Evolutionary conservation across 2,113 vertebrate genomes (phyloP), one percentile per base, ranked within the genome.

Genomic region (Cnemophilus loriae): DNA sequence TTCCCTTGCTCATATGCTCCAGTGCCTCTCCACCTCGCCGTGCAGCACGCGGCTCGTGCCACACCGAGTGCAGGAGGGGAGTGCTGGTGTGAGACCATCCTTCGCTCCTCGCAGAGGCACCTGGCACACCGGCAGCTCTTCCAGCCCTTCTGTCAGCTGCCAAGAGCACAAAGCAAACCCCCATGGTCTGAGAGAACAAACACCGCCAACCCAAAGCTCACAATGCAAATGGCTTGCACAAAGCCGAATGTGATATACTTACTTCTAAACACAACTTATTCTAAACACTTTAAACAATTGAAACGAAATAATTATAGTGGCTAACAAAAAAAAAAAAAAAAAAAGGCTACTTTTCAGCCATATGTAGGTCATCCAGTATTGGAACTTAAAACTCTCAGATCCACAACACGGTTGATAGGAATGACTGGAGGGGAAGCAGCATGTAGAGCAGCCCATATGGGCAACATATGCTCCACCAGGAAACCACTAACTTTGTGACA

Each of bases 401-500:
- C 20, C 71, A 90, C 75, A 95, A 75, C 44, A 84, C 71, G 87
- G 92, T 95, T 44, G 69, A 95, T 63, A 63, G 32, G 52, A 92
- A 82, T 87, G 89, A 90, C 91, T 95, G 42, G 80, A 97, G 69
- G 89, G 94, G 96, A 97, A 96, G 94, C 73, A 87, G 84, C 95
- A 96, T 68, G 93, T 78, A 97, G 95, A 93, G 96, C 75, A 94
- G 93, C 47, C 95, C 95, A 96, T 96, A 94, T 95, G 95, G 79
- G 32, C 92, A 90, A 83, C 96, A 96, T 94, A 97, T 95, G 95
- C 26, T 96, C 33, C 20, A 75, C 56, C 91, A 93, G 93, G 94
- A 97, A 97, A 90, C 69, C 79, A 91, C 56, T 89, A 85, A 93
- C 73, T 90, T 71, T 87, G 88, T 71, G 82, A 94, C 83, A 96